Evolutionary conservation across 2,888 invertebrate genomes (phyloP).

Genomic region (Xiphydria camelus): DNA sequence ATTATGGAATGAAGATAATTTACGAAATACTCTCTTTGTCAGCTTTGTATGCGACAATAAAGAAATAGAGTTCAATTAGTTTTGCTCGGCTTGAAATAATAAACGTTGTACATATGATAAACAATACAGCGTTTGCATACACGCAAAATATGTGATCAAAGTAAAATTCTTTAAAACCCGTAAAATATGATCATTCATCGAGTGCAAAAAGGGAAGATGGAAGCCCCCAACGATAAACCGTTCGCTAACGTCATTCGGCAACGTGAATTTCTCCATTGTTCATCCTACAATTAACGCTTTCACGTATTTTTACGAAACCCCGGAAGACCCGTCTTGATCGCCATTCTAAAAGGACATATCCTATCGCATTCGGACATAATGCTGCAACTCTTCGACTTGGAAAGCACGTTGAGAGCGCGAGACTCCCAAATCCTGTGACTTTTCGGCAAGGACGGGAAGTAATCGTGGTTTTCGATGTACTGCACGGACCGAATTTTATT

Average conservation of each 20-base stretch:
- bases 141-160: no score
- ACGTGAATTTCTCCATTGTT: constrained; percentile 30
- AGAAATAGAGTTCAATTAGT: no score
- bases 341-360: constrained; percentile 23
- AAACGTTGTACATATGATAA: no score
- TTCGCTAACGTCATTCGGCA: constrained; percentile 2
- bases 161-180: no score
- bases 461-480: constrained; percentile 20
- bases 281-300: constrained; percentile 16
- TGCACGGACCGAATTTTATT: constrained; percentile 12
- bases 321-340: constrained; percentile 18
- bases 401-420: constrained; percentile 17
- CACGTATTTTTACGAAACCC: constrained; percentile 32
- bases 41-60: no score
- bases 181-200: neutral
- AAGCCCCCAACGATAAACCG: neutral
- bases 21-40: no score
- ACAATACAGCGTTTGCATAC: no score
- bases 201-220: neutral
- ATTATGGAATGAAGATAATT: no score
- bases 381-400: constrained; percentile 35
- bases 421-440: constrained; percentile 25
- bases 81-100: no score
- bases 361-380: constrained; percentile 26
- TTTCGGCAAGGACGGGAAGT: constrained; percentile 31